These are phyloP conservation scores for Volucella inflata DNA, from an alignment of 2,888 invertebrate species.

Conservation along the genomic window DNA sequence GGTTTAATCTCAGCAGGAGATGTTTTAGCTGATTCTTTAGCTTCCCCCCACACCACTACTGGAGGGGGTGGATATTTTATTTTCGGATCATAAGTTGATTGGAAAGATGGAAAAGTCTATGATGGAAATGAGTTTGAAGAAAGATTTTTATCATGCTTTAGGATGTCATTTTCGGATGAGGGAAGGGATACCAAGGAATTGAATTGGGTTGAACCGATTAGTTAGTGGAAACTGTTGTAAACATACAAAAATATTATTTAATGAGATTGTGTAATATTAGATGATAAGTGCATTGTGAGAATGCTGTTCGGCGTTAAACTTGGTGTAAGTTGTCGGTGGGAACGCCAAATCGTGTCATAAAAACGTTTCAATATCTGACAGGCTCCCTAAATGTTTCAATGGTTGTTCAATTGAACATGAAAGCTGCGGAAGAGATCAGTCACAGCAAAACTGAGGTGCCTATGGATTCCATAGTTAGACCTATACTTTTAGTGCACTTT, in stretches of 20 bases:
- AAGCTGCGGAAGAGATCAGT: too few species aligned
- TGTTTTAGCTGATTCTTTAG: slow-evolving; percentile 36
- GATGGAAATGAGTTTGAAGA: not conserved
- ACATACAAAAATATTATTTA: slow-evolving; percentile 5
- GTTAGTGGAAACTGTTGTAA: slow-evolving; percentile 36
- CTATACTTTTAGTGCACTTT: too few species aligned
- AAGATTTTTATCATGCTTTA: not conserved
- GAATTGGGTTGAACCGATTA: slow-evolving; percentile 22
- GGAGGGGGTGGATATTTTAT: slow-evolving; percentile 55
- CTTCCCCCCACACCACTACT: slow-evolving; percentile 24
- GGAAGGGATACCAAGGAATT: slow-evolving; percentile 16
- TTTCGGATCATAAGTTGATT: slow-evolving; percentile 53
- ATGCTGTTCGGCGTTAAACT: too few species aligned
- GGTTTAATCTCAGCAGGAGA: slow-evolving; percentile 71
- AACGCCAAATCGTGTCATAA: too few species aligned
- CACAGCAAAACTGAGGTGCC: too few species aligned
- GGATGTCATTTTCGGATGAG: slow-evolving; percentile 12
- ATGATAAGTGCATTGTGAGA: too few species aligned
- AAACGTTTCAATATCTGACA: too few species aligned
- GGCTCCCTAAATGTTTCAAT: too few species aligned
- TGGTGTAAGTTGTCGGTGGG: too few species aligned
- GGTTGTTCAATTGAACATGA: too few species aligned
- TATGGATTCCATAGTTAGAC: too few species aligned
- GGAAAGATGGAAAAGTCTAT: slow-evolving; percentile 21
- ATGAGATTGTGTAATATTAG: too few species aligned